Base-by-base conservation (phyloP, 1,140 invertebrate genomes). In the Lerema accius region DNA sequence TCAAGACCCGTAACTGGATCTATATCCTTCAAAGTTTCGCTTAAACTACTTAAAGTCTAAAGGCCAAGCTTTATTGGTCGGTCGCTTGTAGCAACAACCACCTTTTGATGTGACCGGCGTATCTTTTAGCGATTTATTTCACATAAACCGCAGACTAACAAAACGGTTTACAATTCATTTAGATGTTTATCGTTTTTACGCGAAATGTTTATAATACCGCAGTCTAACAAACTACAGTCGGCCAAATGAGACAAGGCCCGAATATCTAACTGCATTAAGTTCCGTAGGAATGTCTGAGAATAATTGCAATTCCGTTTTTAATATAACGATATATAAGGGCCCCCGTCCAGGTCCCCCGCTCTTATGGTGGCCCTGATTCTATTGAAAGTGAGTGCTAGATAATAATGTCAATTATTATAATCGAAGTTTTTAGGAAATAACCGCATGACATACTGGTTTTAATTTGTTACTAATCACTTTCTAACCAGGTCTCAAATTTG, bases 141-240 rank as follows among this genome's bases (percentile, higher is more conserved):
- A 76, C 76, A 82, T 82, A 80, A 83, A 83, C 67, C 73, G 69
- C 71, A 63, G 66, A 69, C 51, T 67, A 69, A 78, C 69, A 69
- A 72, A 82, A 76, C 71, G 69, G 69, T 77, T 71, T 71, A 73
- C 61, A 81, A 80, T 80, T 81, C 77, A 84, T 88, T 86, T 75
- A 84, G 82, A 86, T 88, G 65, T 88, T 82, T 84, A 84, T 84
- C 80, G 76, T 65, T 84, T 82, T 87, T 76, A 84, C 71, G 71
- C 70, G 78, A 84, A 88, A 78, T 80, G 74, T 76, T 82, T 82
- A 86, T 86, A 84, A 23, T 23, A 23, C 5, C 5, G 19, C 19
- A 23, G 19, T 23, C 2, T 23, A 23, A 23, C 9, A 7, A 32
- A 32, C 9, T 9, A 32, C 9, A 32, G 7, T 32, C 19, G 28